Percentiles rank a stretch among this genome's conserved stretches.
These are phyloP conservation scores for Apogon talboti DNA, from an alignment of 2,797 vertebrate species.

Conservation along the genomic window DNA sequence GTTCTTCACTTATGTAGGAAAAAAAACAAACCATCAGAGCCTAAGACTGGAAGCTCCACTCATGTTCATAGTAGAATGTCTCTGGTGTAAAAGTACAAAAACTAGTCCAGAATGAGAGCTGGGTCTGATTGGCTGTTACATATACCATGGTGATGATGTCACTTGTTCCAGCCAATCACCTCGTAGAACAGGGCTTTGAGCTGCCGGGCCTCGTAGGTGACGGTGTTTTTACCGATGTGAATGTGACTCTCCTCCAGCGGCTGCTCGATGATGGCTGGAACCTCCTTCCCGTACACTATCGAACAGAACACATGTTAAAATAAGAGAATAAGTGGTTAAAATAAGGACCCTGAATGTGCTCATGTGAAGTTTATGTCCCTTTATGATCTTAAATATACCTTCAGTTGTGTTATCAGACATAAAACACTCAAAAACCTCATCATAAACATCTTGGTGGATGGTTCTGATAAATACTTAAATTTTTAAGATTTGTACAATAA, in stretches of 20 bases:
- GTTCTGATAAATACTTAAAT: too few species aligned
- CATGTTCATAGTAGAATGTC: too few species aligned
- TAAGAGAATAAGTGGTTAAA: background rate
- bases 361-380: too few species aligned
- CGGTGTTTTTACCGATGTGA: slow-evolving; percentile 92
- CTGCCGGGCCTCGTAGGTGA: slow-evolving; percentile 93
- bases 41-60: background rate
- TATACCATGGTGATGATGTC: slow-evolving; percentile 32
- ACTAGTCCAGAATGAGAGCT: background rate
- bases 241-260: slow-evolving; percentile 90
- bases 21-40: too few species aligned
- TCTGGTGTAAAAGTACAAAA: background rate
- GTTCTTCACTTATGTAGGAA: background rate
- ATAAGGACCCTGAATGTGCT: too few species aligned
- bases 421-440: too few species aligned
- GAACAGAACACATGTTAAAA: background rate
- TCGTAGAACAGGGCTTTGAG: slow-evolving; percentile 92
- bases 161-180: slow-evolving; percentile 89
- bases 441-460: too few species aligned
- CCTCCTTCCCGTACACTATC: slow-evolving; percentile 86
- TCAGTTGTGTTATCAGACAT: too few species aligned
- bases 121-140: background rate
- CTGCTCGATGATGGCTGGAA: slow-evolving; percentile 91
- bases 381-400: too few species aligned
- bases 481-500: too few species aligned